Percentiles rank a stretch among this genome's conserved stretches.
Evolutionary conservation across 1,140 invertebrate species (phyloP).

Genomic region (Sitophilus oryzae): DNA sequence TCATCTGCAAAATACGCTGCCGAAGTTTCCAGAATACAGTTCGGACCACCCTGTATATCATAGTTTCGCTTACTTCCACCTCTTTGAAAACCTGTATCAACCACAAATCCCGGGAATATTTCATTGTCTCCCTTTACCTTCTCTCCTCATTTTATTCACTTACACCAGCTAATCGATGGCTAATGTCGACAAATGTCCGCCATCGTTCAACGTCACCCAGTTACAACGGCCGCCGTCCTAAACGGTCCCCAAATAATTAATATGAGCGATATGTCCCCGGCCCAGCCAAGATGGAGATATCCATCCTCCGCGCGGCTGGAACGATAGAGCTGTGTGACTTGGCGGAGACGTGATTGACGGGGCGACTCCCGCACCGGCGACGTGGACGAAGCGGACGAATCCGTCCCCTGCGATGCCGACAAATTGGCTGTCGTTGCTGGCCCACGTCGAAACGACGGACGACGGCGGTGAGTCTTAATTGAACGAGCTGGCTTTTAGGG

Average conservation of each 20-base stretch:
- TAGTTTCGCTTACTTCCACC: too few relatives aligned
- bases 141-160: neutral
- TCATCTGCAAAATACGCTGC: too few relatives aligned
- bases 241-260: neutral
- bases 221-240: neutral
- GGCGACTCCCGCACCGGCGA: neutral
- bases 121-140: too few relatives aligned
- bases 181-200: neutral
- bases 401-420: neutral
- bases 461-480: neutral
- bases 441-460: neutral
- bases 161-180: neutral
- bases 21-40: too few relatives aligned
- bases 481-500: neutral
- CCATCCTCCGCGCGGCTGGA: neutral
- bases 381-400: neutral
- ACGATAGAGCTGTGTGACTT: slow-evolving; percentile 3
- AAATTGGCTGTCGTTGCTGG: slow-evolving; percentile 3
- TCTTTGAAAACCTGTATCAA: too few relatives aligned
- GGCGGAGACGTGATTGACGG: slow-evolving; percentile 3
- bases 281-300: neutral
- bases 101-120: too few relatives aligned
- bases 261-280: neutral
- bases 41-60: too few relatives aligned
- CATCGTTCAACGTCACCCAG: neutral